Base-by-base conservation (phyloP, 2,888 invertebrate genomes). In the Lepidochitona cinerea region DNA sequence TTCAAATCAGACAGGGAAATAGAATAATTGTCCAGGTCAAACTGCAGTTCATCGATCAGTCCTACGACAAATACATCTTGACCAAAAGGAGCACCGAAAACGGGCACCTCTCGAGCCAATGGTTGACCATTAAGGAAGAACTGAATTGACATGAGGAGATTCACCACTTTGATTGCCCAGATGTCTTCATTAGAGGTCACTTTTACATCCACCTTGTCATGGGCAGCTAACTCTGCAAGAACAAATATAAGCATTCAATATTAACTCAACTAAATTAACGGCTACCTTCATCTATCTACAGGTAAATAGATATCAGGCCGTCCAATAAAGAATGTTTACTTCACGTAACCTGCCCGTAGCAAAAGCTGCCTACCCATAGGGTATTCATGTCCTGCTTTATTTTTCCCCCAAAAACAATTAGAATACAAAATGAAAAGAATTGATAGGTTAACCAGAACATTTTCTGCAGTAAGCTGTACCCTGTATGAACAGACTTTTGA, bases 71-170 rank as follows among this genome's bases (percentile, higher is more conserved):
- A 85, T 14, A 86, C 76, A 52, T 83, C 86, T 23, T 82, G 75
- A 0, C 79, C 81, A 74, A 85, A 88, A 23, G 87, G 87, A 23
- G 83, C 76, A 0, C 89, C 89, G 81, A 89, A 89, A 41, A 89
- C 83, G 0, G 89, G 89, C 7, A 88, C 78, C 73, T 88, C 88
- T 64, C 89, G 81, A 23, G 82, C 84, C 6, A 88, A 36, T 0
- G 77, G 75, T 5, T 70, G 68, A 32, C 85, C 85, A 68, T 75
- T 74, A 5, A 84, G 75, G 67, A 89, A 86, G 4, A 79, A 77
- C 35, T 79, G 71, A 1, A 88, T 67, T 1, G 84, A 79, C 14
- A 78, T 75, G 5, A 85, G 75, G 1, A 89, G 80, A 68, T 88
- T 89, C 5, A 88, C 72, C 12, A 87, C 76, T 77, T 87, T 87